phyloP scores from a whole-genome alignment of 1,140 invertebrate species.

The Hermatobates lingyangjiaoensis region DNA sequence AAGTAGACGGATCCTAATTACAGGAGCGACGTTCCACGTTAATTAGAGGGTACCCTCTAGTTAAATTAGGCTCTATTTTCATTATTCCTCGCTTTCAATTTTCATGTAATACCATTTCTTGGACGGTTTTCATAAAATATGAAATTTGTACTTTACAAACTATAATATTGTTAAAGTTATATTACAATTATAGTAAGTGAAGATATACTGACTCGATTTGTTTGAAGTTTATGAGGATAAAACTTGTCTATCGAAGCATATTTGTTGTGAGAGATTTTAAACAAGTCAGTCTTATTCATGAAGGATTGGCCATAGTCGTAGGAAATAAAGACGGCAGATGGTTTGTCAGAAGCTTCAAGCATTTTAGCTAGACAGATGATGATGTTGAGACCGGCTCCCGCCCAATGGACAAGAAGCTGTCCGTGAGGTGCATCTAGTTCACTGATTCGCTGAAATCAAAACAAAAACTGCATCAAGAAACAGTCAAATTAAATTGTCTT shows the following conservation, averaged over 20 bases:
- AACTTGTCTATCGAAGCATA: conserved; percentile 62
- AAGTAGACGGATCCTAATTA: too few species aligned
- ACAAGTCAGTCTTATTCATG: conserved; percentile 45
- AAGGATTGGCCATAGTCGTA: conserved; percentile 70
- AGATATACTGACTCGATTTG: conserved; percentile 43
- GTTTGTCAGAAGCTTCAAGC: conserved; percentile 23
- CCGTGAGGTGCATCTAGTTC: conserved; percentile 65
- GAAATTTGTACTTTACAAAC: too few species aligned
- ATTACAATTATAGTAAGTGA: conserved; percentile 3
- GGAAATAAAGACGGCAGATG: conserved; percentile 63
- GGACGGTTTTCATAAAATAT: too few species aligned
- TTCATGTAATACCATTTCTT: too few species aligned
- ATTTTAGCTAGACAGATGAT: conserved; percentile 61
- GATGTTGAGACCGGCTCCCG: conserved; percentile 62
- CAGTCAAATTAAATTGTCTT: too few species aligned
- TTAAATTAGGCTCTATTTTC: too few species aligned
- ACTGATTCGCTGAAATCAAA: background rate
- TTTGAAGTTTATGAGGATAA: conserved; percentile 59
- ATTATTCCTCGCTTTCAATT: too few species aligned
- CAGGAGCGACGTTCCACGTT: too few species aligned
- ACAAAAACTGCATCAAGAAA: background rate
- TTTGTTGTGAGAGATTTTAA: conserved; percentile 31
- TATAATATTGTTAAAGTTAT: too few species aligned
- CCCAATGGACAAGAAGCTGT: conserved; percentile 78
- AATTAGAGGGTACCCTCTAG: too few species aligned